phyloP scores from a whole-genome alignment of 2,797 vertebrate genomes.

The Coendou prehensilis region DNA sequence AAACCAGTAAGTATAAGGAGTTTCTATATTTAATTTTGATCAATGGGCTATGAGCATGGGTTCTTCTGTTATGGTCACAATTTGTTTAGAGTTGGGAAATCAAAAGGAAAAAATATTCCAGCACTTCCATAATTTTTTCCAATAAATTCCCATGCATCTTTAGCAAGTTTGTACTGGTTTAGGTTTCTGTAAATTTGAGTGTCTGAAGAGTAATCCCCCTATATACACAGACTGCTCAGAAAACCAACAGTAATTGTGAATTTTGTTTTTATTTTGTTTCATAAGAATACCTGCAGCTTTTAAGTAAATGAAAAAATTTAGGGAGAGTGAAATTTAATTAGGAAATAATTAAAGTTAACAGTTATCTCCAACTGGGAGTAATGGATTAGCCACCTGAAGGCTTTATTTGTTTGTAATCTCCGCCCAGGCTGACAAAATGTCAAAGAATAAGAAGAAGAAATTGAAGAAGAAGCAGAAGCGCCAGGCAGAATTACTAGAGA shows the following conservation, averaged over 20 bases:
- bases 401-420: constrained; percentile 82
- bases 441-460: constrained; percentile 99
- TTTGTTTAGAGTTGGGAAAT: constrained; percentile 68
- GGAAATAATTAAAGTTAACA: constrained; percentile 80
- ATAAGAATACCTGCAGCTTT: constrained; percentile 63
- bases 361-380: constrained; percentile 66
- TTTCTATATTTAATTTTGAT: constrained; percentile 69
- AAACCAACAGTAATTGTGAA: constrained; percentile 46
- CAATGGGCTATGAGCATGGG: background rate
- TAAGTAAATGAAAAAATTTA: constrained; percentile 66
- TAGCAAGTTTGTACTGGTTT: constrained; percentile 37
- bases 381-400: constrained; percentile 80
- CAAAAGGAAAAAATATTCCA: constrained; percentile 56
- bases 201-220: constrained; percentile 25
- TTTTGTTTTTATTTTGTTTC: constrained; percentile 71
- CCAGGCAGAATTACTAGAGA: constrained; percentile 96
- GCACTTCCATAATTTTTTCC: constrained; percentile 53
- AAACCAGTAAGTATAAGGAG: constrained; percentile 94
- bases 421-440: constrained; percentile 95
- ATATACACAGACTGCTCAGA: constrained; percentile 44
- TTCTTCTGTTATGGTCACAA: constrained; percentile 43
- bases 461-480: constrained; percentile 99
- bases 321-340: constrained; percentile 76
- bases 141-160: constrained; percentile 8
- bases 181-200: constrained; percentile 42